Evolutionary conservation across 2,888 invertebrate genomes (phyloP), one percentile per base, ranked within the genome.

Genomic region (Drosophila ustulata): DNA sequence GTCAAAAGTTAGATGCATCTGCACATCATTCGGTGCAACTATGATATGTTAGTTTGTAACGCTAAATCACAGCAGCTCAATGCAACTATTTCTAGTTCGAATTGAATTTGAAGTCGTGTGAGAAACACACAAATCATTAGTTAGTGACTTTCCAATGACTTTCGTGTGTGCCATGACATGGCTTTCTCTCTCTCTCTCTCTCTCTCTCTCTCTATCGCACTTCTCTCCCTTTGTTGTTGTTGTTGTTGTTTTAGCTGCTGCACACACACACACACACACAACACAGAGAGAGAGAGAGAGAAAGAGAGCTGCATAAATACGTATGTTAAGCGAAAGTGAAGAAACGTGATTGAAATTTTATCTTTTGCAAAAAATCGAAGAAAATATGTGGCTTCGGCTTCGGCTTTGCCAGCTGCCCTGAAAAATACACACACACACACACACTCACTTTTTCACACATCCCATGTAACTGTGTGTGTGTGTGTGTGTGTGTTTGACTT

Each of bases 281-380:
- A 18, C 1, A 18, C 1, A 18, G 18, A 18, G 18, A 18, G 18
- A 18, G 18, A 1, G 18, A 18, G 18, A 39, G 11, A 47, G 6
- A 32, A 3, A 41, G 3, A 51, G 43, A 52, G 26, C 30, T 53
- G 56, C 49, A 26, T 34, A 47, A 52, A 53, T 49, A 47, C 41
- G 67, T 61, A 61, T 49, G 73, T 67, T 75, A 75, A 78, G 78
- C 59, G 78, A 77, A 72, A 75, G 75, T 75, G 75, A 78, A 71
- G 74, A 78, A 84, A 86, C 80, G 87, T 86, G 86, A 89, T 86
- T 87, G 89, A 89, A 86, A 86, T 86, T 89, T 86, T 86, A 89
- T 89, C 89, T 82, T 74, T 75, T 70, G 71, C 77, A 75, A 80
- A 61, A 73, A 78, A 84, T 78, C 79, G 78, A 79, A 79, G 65